These are phyloP conservation scores for Brachionichthys hirsutus DNA, from an alignment of 2,113 vertebrate genomes.

Conservation along the genomic window DNA sequence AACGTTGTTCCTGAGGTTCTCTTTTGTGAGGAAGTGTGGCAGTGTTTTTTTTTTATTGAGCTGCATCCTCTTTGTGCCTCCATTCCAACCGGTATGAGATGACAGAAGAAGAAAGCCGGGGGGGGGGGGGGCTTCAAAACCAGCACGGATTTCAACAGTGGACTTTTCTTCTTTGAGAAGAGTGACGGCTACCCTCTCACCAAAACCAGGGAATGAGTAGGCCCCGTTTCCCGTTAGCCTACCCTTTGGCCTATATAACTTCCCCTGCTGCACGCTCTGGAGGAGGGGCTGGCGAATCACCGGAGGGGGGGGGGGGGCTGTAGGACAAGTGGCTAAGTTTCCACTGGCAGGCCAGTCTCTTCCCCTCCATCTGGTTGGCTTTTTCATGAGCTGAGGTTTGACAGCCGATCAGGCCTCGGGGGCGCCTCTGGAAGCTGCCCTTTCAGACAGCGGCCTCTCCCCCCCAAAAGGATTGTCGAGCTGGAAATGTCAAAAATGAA, in stretches of 20 bases:
- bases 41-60: conserved; percentile 11
- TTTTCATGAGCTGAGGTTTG: conserved; percentile 64
- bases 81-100: conserved; percentile 11
- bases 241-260: conserved; percentile 75
- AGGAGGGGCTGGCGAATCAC: not conserved
- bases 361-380: conserved; percentile 64
- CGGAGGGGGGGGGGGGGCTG: not conserved
- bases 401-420: conserved; percentile 61
- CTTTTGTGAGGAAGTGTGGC: conserved; percentile 27
- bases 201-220: conserved; percentile 29
- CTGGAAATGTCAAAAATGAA: not conserved
- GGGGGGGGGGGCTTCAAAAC: conserved; percentile 33
- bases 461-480: conserved; percentile 5
- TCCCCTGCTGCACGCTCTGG: conserved; percentile 50
- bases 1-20: conserved; percentile 17
- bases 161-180: conserved; percentile 29
- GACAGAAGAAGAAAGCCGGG: conserved; percentile 6
- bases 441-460: conserved; percentile 50
- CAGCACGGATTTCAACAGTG: conserved; percentile 19
- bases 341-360: conserved; percentile 57
- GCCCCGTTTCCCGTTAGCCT: conserved; percentile 70
- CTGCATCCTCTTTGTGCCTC: not conserved
- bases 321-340: conserved; percentile 73
- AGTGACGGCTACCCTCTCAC: conserved; percentile 49
- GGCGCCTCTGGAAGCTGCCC: conserved; percentile 60